A percentile compares a stretch with the other conserved stretches of the same genome.
phyloP scores from a whole-genome alignment of 2,113 vertebrate genomes.

The Uria lomvia region DNA sequence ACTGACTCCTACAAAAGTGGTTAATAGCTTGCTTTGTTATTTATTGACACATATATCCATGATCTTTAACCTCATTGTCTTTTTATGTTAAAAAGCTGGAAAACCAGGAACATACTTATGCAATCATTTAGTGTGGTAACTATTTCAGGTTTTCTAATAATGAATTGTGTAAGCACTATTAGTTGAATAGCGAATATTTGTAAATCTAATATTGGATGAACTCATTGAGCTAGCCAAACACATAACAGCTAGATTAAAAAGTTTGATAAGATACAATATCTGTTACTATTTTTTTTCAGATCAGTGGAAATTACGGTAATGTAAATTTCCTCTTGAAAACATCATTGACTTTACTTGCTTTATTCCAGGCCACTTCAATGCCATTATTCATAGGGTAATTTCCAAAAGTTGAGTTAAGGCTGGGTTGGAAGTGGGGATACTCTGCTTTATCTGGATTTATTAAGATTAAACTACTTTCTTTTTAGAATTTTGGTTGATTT shows the following conservation, averaged over 20 bases:
- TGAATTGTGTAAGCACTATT: not conserved
- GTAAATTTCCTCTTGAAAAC: not conserved
- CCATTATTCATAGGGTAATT: not conserved
- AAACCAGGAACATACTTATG: not conserved
- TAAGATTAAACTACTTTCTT: not conserved
- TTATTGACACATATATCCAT: not conserved
- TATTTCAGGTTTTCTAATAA: not conserved
- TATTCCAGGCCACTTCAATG: not conserved
- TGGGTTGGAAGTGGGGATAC: not conserved
- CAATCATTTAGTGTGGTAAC: accelerated
- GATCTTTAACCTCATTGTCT: not conserved
- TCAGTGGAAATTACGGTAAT: not conserved
- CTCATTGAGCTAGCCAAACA: not conserved
- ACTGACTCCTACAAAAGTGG: not conserved
- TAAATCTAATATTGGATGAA: not conserved
- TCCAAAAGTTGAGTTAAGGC: not conserved
- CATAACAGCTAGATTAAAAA: not conserved
- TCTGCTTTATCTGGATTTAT: not conserved
- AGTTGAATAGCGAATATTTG: not conserved
- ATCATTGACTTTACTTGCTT: not conserved
- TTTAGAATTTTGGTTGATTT: not conserved
- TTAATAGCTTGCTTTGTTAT: not conserved
- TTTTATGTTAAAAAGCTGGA: not conserved
- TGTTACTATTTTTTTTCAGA: not conserved
- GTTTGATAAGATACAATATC: not conserved